Percentiles rank a stretch among this genome's conserved stretches.
Conservation (phyloP, 2,797 vertebrate species). For the Decapterus maruadsi region DNA sequence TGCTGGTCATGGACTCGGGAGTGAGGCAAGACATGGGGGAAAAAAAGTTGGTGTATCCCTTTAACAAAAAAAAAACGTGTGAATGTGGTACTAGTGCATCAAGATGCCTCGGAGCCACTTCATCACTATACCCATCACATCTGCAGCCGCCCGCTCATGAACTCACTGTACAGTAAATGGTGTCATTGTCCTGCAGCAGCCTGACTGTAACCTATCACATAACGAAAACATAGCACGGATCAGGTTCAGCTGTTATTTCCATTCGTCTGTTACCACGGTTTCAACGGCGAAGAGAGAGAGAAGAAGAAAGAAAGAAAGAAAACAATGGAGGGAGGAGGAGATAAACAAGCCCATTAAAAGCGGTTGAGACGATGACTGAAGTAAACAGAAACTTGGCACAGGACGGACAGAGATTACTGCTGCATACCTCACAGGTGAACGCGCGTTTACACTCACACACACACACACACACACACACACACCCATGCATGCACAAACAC, state of each 20-base stretch:
- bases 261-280: constrained; percentile 67
- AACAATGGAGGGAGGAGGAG: constrained; percentile 78
- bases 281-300: constrained; percentile 42
- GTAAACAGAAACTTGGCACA: constrained; percentile 89
- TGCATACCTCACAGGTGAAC: constrained; percentile 69
- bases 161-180: constrained; percentile 31
- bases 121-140: constrained; percentile 11
- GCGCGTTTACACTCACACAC: background rate
- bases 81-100: too few species aligned
- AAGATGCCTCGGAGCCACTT: background rate
- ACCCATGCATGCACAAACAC: background rate
- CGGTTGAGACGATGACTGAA: constrained; percentile 67
- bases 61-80: too few species aligned
- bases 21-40: too few species aligned
- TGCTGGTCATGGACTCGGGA: too few species aligned
- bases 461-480: background rate
- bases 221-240: constrained; percentile 57
- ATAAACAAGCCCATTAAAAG: constrained; percentile 79
- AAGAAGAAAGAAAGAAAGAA: constrained; percentile 28
- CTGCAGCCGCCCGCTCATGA: constrained; percentile 6
- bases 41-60: too few species aligned
- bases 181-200: constrained; percentile 55
- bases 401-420: constrained; percentile 70
- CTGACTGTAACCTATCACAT: constrained; percentile 69
- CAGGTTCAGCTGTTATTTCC: constrained; percentile 70